Conservation (phyloP, 2,113 vertebrate species). For the Raja brachyura region DNA sequence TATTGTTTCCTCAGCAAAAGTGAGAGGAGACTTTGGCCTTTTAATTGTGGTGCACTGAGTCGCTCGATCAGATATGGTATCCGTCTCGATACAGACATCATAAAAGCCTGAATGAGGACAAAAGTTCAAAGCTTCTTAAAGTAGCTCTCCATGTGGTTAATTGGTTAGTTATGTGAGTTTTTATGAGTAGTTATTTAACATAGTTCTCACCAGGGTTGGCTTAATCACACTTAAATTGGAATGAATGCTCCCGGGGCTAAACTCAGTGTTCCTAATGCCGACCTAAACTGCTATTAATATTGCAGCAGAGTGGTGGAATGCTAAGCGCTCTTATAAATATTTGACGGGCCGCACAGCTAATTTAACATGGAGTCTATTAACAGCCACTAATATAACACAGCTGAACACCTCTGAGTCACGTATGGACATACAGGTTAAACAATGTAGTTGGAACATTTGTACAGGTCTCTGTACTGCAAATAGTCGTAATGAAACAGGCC, state of each 20-base stretch:
- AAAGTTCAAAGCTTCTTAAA: slow-evolving; percentile 17
- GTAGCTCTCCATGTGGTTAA: background rate
- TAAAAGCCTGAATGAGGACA: background rate
- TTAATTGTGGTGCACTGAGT: background rate
- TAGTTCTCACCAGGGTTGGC: background rate
- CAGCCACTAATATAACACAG: slow-evolving; percentile 62
- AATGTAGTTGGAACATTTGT: slow-evolving; percentile 58
- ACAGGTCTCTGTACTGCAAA: slow-evolving; percentile 58
- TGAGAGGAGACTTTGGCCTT: background rate
- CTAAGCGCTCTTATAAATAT: slow-evolving; percentile 53
- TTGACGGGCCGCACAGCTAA: slow-evolving; percentile 56
- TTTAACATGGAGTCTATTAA: slow-evolving; percentile 61
- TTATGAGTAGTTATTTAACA: slow-evolving; percentile 5
- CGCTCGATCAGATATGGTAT: background rate
- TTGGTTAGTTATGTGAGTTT: background rate
- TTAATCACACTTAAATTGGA: slow-evolving; percentile 26
- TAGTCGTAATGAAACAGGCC: too few relatives aligned
- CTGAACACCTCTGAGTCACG: slow-evolving; percentile 64
- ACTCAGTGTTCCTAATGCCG: slow-evolving; percentile 45
- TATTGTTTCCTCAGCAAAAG: background rate
- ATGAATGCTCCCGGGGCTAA: slow-evolving; percentile 35
- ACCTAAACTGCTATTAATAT: slow-evolving; percentile 51
- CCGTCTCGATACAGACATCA: background rate
- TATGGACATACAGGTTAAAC: slow-evolving; percentile 68
- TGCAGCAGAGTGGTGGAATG: slow-evolving; percentile 44